Conservation (phyloP, 1,140 invertebrate species). For the Zaprionus capensis region DNA sequence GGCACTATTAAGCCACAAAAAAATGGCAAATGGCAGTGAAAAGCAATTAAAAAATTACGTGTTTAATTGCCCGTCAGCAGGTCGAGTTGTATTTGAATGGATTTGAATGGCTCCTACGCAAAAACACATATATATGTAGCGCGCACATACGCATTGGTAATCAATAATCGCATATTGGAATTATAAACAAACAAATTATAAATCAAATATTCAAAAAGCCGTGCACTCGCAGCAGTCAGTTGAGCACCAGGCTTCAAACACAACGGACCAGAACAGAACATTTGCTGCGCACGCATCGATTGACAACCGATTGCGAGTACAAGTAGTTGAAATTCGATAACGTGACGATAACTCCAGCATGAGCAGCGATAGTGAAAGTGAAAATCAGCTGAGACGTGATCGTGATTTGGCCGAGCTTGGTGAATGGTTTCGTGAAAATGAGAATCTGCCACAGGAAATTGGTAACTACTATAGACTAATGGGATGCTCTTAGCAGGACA, state of each 20-base stretch:
- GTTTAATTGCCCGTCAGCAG: conserved; percentile 36
- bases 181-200: conserved; percentile 23
- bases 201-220: conserved; percentile 25
- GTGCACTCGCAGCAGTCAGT: conserved; percentile 46
- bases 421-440: conserved; percentile 70
- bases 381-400: conserved; percentile 56
- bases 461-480: conserved; percentile 49
- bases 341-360: conserved; percentile 47
- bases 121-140: not conserved
- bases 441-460: conserved; percentile 76
- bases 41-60: conserved; percentile 72
- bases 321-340: conserved; percentile 1
- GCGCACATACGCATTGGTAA: conserved; percentile 27
- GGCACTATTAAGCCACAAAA: conserved; percentile 61
- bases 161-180: conserved; percentile 54
- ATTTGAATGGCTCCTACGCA: not conserved
- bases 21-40: conserved; percentile 43
- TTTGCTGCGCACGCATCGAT: conserved; percentile 18
- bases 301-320: conserved; percentile 31
- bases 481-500: not conserved
- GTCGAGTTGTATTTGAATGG: conserved; percentile 14
- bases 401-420: conserved; percentile 64
- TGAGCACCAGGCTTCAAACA: conserved; percentile 48
- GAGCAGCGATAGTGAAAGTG: conserved; percentile 44
- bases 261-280: conserved; percentile 36